Evolutionary conservation across 2,797 vertebrate genomes (phyloP), one percentile per base, ranked within the genome.

Genomic region (Eleutherodactylus coqui): DNA sequence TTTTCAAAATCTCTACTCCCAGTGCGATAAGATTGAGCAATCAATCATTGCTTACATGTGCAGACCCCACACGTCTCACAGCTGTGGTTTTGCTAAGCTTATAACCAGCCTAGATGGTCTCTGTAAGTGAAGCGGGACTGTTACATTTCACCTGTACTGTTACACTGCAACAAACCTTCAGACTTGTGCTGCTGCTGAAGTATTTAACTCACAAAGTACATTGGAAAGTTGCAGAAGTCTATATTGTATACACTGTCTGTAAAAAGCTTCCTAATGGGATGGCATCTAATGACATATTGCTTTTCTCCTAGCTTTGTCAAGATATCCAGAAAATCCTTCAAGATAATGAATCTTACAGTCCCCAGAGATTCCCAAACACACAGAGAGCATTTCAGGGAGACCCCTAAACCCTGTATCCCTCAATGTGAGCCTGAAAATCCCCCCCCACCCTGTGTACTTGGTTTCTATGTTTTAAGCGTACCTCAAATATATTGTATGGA

Each of bases 321-420:
- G 97, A 98, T 89, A 93, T 98, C 77, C 96, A 96, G 91, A 96
- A 96, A 88, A 93, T 96, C 69, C 93, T 98, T 79, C 94, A 93
- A 73, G 96, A 97, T 17, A 97, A 98, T 80, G 94, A 95, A 0
- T 96, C 96, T 77, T 97, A 96, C 93, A 96, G 85, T 89, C 91
- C 95, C 29, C 95, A 97, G 90, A 94, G 96, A 88, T 98, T 97
- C 90, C 97, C 97, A 29, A 97, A 95, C 78, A 91, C 96, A 53
- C 96, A 96, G 67, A 84, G 80, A 43, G 86, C 43, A 7, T 87
- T 87, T 36, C 72, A 38, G 34, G 86, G 53, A 32, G 82, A 84
- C 76, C 86, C 86, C 43, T 84, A 80, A 78, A 60, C 62, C 55
- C 32, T 1, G 38, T 45, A 47, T 8, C 27, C 75, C 47, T 21